A percentile compares a stretch with the other conserved stretches of the same genome.
These are phyloP conservation scores for Nasonovia ribisnigri DNA, from an alignment of 2,888 invertebrate genomes.

Conservation along the genomic window DNA sequence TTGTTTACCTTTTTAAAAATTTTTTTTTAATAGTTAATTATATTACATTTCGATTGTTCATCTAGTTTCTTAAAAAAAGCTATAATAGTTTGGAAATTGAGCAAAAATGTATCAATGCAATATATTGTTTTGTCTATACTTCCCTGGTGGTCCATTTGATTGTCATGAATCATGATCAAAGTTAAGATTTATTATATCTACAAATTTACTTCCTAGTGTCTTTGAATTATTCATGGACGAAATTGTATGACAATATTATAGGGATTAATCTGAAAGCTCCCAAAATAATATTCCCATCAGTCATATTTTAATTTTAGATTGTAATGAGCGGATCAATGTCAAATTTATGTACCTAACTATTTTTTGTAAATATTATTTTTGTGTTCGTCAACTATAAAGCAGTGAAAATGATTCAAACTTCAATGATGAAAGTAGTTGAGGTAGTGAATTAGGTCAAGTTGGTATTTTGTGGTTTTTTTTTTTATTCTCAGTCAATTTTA, in stretches of 20 bases:
- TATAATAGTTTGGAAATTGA: background rate
- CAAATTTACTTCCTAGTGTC: background rate
- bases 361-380: background rate
- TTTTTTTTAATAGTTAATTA: background rate
- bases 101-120: background rate
- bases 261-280: background rate
- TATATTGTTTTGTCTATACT: background rate
- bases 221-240: background rate
- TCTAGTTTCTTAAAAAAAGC: background rate
- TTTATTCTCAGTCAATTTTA: background rate
- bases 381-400: background rate
- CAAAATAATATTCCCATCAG: background rate
- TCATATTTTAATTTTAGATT: background rate
- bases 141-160: background rate
- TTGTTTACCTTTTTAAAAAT: background rate
- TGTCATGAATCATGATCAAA: background rate
- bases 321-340: background rate
- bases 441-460: background rate
- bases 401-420: background rate
- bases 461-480: background rate
- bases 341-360: background rate
- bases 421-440: background rate
- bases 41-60: background rate
- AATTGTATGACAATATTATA: background rate
- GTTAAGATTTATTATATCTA: background rate